Evolutionary conservation across 2,888 invertebrate species (phyloP), one percentile per base, ranked within the genome.

Genomic region (Noctua fimbriata): DNA sequence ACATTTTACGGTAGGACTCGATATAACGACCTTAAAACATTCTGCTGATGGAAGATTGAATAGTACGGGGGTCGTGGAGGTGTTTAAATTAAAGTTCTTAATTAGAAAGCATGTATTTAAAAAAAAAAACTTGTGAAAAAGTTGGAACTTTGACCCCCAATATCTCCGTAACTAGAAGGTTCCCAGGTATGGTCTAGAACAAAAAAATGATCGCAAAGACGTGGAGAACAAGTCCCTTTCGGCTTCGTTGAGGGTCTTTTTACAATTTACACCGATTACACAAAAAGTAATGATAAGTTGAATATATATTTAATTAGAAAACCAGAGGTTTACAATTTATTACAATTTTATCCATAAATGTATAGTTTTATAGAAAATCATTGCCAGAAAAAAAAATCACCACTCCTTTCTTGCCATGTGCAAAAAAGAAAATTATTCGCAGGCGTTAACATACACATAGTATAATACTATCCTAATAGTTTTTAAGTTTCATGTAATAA

Each of bases 321-420:
- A 67, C 10, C 41, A n/a, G 10, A 18, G 67, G 18, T 18, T 67
- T 24, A 18, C 41, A 69, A 36, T 44, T 67, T 41, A 44, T 32
- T 70, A 28, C 1, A 41, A 58, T 4, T 41, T 65, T 18, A 44
- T 36, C 28, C 16, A 71, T 36, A 73, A 32, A 36, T n/a, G 32
- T 41, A 52, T 28, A 52, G 41, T 41, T 52, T 49, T 52, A 18
- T 41, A 70, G 36, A 71, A 77, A 77, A 49, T 76, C 24, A 77
- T 52, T 75, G 47, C 76, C 18, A 52, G 21, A 60, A 60, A 28
- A 70, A 28, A 63, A 24, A 36, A 36, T 6, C 4, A 32, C 4
- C 4, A 9, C 9, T 9, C 49, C 28, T 6, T 5, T 36, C 14
- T 73, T 73, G 47, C 32, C 69, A 36, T 49, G n/a, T 1, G 36